A percentile compares a stretch with the other conserved stretches of the same genome.
Conservation (phyloP, 2,888 invertebrate species). For the Ariolimax columbianus region DNA sequence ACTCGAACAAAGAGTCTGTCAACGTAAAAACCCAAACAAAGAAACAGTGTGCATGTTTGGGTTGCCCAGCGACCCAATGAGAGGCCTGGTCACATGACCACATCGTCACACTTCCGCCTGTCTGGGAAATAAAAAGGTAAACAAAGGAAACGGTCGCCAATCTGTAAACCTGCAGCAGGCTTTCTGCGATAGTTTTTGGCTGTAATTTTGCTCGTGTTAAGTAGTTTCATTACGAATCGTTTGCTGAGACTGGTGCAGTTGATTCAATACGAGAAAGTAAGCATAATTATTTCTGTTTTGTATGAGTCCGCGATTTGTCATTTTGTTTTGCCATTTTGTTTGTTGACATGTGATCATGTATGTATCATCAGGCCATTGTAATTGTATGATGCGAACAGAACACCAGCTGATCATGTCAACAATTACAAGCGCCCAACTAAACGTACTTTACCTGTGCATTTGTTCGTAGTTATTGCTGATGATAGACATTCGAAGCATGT, state of each 20-base stretch:
- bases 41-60: background rate
- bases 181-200: background rate
- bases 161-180: background rate
- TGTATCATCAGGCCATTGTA: too few species aligned
- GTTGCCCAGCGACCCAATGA: constrained; percentile 2
- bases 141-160: background rate
- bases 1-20: too few species aligned
- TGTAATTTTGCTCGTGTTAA: background rate
- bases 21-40: background rate
- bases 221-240: background rate
- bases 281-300: background rate
- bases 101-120: background rate
- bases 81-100: background rate
- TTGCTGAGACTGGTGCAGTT: background rate
- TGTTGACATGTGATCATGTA: too few species aligned
- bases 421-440: background rate
- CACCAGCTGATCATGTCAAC: background rate
- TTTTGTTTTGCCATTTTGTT: background rate
- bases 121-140: background rate
- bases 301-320: background rate
- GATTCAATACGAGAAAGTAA: background rate
- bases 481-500: too few species aligned
- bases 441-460: too few species aligned
- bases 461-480: too few species aligned
- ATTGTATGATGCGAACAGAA: background rate